Percentiles rank a stretch among this genome's conserved stretches.
Evolutionary conservation across 1,140 invertebrate species (phyloP).

Genomic region (Pissodes strobi): DNA sequence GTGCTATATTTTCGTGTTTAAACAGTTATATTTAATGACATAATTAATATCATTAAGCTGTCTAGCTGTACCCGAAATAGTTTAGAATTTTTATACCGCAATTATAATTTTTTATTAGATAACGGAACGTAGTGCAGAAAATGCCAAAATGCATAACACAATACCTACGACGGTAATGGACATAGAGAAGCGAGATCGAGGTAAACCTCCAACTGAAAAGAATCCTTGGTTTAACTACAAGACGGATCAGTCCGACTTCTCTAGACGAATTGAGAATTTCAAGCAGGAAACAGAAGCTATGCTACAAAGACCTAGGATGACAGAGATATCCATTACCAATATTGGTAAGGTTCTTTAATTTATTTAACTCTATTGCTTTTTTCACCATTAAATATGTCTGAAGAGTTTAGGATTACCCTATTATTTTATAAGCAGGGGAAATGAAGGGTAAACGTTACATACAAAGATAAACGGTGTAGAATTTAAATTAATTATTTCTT

Average conservation of each 20-base stretch:
- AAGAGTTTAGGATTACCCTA: no score
- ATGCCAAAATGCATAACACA: conserved; percentile 34
- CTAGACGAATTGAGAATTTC: conserved; percentile 64
- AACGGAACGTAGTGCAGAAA: conserved; percentile 39
- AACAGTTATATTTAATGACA: no score
- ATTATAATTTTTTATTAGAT: no score
- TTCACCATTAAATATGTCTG: no score
- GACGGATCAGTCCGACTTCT: conserved; percentile 47
- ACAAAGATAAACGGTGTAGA: no score
- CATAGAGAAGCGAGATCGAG: conserved; percentile 42
- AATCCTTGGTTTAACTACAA: conserved; percentile 52
- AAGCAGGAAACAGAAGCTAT: conserved; percentile 73
- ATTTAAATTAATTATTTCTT: no score
- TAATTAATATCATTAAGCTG: conserved; percentile 17
- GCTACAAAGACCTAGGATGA: conserved; percentile 60
- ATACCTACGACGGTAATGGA: conserved; percentile 51
- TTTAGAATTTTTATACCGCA: no score
- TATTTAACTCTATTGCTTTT: no score
- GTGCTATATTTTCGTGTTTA: no score
- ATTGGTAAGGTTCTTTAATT: conserved; percentile 41
- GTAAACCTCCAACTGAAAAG: conserved; percentile 39
- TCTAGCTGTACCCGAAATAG: no score
- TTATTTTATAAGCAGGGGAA: no score
- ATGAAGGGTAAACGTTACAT: no score
- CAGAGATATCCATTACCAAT: conserved; percentile 43